phyloP scores from a whole-genome alignment of 2,888 invertebrate genomes.

The Catonia carolina region DNA sequence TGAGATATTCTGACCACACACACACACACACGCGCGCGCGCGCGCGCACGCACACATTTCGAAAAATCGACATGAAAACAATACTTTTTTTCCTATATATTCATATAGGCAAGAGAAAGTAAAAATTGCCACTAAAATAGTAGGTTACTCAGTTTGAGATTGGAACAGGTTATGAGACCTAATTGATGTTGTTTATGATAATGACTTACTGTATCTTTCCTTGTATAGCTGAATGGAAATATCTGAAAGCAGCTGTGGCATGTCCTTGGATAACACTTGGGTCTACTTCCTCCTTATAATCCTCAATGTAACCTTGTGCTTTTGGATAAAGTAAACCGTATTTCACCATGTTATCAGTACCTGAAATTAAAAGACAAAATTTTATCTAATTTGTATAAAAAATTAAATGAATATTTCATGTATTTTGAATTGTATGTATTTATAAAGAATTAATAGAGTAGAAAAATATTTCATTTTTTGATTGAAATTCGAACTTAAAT shows the following conservation, averaged over 20 bases:
- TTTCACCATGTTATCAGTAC: conserved; percentile 53
- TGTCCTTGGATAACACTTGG: conserved; percentile 62
- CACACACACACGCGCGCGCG: too few species aligned
- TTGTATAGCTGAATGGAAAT: conserved; percentile 64
- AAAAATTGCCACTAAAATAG: too few species aligned
- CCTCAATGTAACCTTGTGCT: conserved; percentile 54
- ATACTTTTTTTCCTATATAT: too few species aligned
- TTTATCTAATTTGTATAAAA: neutral
- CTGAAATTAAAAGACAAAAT: conserved; percentile 38
- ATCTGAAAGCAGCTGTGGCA: conserved; percentile 65
- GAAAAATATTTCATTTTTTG: conserved; percentile 2
- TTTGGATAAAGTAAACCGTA: conserved; percentile 55
- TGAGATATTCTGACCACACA: too few species aligned
- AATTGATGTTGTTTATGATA: too few species aligned
- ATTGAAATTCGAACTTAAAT: neutral
- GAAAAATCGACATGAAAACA: too few species aligned
- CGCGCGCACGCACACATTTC: too few species aligned
- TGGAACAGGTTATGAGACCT: too few species aligned
- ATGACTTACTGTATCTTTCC: conserved; percentile 62
- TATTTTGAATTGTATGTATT: neutral
- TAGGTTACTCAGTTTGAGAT: too few species aligned
- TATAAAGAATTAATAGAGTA: neutral
- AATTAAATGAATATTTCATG: neutral
- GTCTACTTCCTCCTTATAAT: conserved; percentile 58
- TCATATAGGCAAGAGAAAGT: too few species aligned